These are phyloP conservation scores for Emydoidea blandingii DNA, from an alignment of 2,797 vertebrate species.

Conservation along the genomic window DNA sequence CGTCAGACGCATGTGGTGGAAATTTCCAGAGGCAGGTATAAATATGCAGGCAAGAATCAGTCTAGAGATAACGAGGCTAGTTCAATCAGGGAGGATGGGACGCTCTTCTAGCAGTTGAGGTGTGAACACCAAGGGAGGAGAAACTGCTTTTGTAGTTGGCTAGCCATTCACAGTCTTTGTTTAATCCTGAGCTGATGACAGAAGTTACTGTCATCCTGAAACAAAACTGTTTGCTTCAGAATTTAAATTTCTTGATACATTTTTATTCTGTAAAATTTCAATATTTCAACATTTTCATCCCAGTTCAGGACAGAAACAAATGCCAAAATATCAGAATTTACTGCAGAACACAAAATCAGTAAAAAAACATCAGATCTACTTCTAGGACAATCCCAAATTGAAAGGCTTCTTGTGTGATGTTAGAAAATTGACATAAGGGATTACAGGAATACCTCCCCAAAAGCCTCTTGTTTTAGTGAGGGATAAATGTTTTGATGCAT, in stretches of 20 bases:
- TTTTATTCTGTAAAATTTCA: neutral
- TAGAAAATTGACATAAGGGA: neutral
- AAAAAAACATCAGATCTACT: neutral
- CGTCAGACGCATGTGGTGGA: too few relatives aligned
- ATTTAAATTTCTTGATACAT: neutral
- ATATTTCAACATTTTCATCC: neutral
- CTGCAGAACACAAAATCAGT: too few relatives aligned
- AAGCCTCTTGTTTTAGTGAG: neutral
- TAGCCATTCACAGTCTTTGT: too few relatives aligned
- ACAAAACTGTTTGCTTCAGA: neutral
- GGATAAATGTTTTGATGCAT: rapidly evolving
- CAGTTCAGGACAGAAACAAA: neutral
- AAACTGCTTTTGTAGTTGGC: too few relatives aligned
- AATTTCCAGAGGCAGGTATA: too few relatives aligned
- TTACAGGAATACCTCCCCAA: neutral
- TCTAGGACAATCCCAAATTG: neutral
- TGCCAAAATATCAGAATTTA: neutral
- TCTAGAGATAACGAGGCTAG: too few relatives aligned
- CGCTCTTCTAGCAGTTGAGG: too few relatives aligned
- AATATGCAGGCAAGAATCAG: too few relatives aligned
- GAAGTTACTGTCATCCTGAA: neutral
- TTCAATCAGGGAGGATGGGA: too few relatives aligned
- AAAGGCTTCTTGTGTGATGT: neutral
- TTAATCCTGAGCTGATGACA: too few relatives aligned
- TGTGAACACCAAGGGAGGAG: too few relatives aligned